Evolutionary conservation across 2,888 invertebrate species (phyloP), one percentile per base, ranked within the genome.

Genomic region (Mermis nigrescens): DNA sequence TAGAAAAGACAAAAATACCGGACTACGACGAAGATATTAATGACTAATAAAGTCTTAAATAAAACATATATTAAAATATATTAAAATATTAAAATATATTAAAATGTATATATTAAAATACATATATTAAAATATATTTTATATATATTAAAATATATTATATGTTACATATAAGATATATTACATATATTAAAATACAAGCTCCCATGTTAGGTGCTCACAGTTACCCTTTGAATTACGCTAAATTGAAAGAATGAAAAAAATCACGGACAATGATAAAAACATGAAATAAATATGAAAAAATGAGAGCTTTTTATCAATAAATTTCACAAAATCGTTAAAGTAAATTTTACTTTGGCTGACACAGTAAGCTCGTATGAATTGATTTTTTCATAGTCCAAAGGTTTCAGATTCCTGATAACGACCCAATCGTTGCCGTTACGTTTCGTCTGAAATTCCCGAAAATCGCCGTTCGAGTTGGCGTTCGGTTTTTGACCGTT

Each of bases 291-390:
- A 4, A 45, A 62, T n/a, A n/a, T n/a, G n/a, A n/a, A n/a, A n/a
- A n/a, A n/a, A n/a, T n/a, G n/a, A n/a, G n/a, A 38, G 12, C 38
- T 38, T 38, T 19, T 19, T 38, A 38, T 15, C 12, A 38, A 38
- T 38, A 15, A 19, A 19, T 38, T 15, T 15, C 38, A 38, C 12
- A 19, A 12, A 38, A 15, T 15, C 19, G 12, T n/a, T 62, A n/a
- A n/a, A n/a, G n/a, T n/a, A n/a, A n/a, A n/a, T n/a, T n/a, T n/a
- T n/a, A 69, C 69, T 51, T 69, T 70, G 15, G 70, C 70, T 1
- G 68, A 67, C 7, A 70, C 59, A 4, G 69, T 70, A 45, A 70
- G 60, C 1, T 68, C 67, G 61, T 70, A 71, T 56, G 67, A 66
- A 28, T 65, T 63, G 26, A 65, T 62, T 46, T 67, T 66, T 57